These are phyloP conservation scores for Acanthopagrus latus DNA, from an alignment of 2,797 vertebrate genomes.

Conservation along the genomic window DNA sequence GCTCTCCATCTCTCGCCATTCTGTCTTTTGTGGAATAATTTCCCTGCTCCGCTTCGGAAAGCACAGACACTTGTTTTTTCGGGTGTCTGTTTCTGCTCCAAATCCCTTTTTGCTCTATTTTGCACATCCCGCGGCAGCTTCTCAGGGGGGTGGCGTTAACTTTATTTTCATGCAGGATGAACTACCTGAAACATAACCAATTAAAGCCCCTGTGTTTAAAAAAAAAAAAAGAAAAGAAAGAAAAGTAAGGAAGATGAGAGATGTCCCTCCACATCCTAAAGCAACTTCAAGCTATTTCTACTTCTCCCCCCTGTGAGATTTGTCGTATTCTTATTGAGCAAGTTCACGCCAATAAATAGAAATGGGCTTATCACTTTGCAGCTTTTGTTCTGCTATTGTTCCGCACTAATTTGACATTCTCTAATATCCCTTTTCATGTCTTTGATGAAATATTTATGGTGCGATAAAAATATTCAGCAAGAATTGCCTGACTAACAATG, in stretches of 20 bases:
- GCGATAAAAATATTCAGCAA: constrained; percentile 38
- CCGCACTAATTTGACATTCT: constrained; percentile 55
- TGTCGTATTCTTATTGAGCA: constrained; percentile 17
- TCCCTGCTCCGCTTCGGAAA: constrained; percentile 45
- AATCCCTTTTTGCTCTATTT: constrained; percentile 64
- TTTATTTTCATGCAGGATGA: constrained; percentile 53
- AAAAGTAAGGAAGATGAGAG: constrained; percentile 34
- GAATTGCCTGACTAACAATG: constrained; percentile 50
- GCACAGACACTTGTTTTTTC: constrained; percentile 56
- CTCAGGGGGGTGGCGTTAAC: constrained; percentile 40
- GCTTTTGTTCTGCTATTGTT: constrained; percentile 50
- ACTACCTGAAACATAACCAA: constrained; percentile 67
- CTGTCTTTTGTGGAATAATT: constrained; percentile 66
- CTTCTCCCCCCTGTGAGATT: neutral
- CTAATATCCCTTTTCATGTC: constrained; percentile 45
- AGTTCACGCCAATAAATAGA: constrained; percentile 28
- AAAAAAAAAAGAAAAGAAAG: too few relatives aligned
- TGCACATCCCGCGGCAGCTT: constrained; percentile 31
- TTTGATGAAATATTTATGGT: constrained; percentile 61
- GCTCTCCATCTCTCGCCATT: constrained; percentile 39
- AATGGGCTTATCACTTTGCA: constrained; percentile 46
- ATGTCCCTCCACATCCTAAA: constrained; percentile 56
- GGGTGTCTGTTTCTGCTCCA: constrained; percentile 42
- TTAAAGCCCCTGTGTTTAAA: constrained; percentile 57
- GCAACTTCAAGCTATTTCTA: constrained; percentile 1